Percentiles rank a stretch among this genome's conserved stretches.
These are phyloP conservation scores for Agrochola litura DNA, from an alignment of 2,888 invertebrate genomes.

Conservation along the genomic window DNA sequence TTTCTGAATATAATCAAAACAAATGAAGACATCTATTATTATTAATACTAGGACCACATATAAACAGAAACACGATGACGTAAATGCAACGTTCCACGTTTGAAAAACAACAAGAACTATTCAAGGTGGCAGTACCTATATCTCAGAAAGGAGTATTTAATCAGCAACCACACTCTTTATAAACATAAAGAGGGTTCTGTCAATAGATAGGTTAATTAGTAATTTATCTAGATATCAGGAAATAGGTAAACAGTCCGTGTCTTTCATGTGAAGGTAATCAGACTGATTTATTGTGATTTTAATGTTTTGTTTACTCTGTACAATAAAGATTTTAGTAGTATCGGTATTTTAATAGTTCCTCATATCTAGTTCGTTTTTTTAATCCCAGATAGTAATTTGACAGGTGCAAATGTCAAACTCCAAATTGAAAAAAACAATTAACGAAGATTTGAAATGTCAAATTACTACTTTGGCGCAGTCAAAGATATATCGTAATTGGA, in stretches of 20 bases:
- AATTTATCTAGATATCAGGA: slow-evolving; percentile 46
- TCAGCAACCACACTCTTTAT: slow-evolving; percentile 2
- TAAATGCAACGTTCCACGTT: slow-evolving; percentile 23
- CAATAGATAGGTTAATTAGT: slow-evolving; percentile 42
- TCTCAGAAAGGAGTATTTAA: slow-evolving; percentile 19
- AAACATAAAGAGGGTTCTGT: slow-evolving; percentile 35
- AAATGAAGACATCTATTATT: neutral
- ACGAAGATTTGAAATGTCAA: too few species aligned
- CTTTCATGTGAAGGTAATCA: slow-evolving; percentile 23
- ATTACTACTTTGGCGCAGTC: neutral
- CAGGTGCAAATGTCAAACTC: too few species aligned
- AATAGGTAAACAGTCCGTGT: slow-evolving; percentile 34
- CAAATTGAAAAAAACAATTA: too few species aligned
- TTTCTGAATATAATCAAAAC: slow-evolving; percentile 15
- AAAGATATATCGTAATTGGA: neutral
- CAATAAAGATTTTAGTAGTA: neutral
- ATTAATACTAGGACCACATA: slow-evolving; percentile 6
- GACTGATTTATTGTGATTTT: slow-evolving; percentile 39
- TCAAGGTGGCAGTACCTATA: neutral
- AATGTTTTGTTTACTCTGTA: slow-evolving; percentile 13
- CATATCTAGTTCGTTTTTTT: too few species aligned
- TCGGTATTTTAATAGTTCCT: neutral
- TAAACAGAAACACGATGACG: slow-evolving; percentile 20
- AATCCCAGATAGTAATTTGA: too few species aligned
- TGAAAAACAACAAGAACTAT: slow-evolving; percentile 29